Evolutionary conservation across 2,888 invertebrate genomes (phyloP).

Genomic region (Chydorus sphaericus): DNA sequence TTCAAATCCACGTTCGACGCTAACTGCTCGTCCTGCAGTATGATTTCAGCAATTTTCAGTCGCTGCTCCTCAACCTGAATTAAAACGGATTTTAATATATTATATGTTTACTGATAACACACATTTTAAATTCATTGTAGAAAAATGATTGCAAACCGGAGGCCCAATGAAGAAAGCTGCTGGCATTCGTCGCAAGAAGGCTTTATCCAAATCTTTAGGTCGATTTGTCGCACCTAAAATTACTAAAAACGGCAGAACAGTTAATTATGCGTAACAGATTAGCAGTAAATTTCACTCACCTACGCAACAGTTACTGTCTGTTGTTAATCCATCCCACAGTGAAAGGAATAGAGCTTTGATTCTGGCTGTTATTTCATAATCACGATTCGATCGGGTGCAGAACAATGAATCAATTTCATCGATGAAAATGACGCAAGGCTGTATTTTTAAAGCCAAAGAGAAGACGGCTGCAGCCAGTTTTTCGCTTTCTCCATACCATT

Average conservation of each 20-base stretch:
- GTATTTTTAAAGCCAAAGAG: conserved; percentile 51
- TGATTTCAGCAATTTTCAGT: conserved; percentile 54
- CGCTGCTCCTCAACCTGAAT: conserved; percentile 46
- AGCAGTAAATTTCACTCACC: not conserved
- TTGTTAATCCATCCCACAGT: conserved; percentile 55
- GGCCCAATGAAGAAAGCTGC: no score
- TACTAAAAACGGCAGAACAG: conserved; percentile 74
- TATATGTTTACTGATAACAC: no score
- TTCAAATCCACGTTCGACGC: conserved; percentile 49
- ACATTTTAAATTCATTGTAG: no score
- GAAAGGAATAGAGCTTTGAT: conserved; percentile 96
- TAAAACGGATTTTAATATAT: no score
- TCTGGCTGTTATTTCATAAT: conserved; percentile 85
- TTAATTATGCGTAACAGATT: conserved; percentile 26
- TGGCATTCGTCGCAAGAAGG: conserved; percentile 64
- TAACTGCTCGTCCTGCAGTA: conserved; percentile 56
- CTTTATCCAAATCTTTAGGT: conserved; percentile 94
- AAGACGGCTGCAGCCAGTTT: conserved; percentile 92
- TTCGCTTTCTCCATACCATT: conserved; percentile 95
- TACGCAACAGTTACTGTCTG: conserved; percentile 48
- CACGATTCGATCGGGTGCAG: conserved; percentile 74
- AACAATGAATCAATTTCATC: conserved; percentile 95
- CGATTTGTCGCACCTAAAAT: conserved; percentile 96
- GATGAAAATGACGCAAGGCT: conserved; percentile 92
- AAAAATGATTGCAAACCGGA: no score